Base-by-base conservation (phyloP, 2,113 vertebrate genomes). In the Plestiodon gilberti region DNA sequence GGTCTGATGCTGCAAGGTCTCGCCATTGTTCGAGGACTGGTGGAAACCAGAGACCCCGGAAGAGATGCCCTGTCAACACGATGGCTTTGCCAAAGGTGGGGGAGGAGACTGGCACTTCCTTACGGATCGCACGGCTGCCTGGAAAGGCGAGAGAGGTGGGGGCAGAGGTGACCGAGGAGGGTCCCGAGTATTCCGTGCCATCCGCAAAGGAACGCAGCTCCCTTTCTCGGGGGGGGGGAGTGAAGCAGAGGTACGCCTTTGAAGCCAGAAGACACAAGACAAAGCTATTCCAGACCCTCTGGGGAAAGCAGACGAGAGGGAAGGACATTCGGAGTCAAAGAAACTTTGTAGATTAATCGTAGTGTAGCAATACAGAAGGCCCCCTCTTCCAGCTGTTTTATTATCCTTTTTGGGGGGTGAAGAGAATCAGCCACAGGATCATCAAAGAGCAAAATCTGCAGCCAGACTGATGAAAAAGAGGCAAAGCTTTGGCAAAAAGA, bases 321-420 rank as follows among this genome's bases (percentile, higher is more conserved):
- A 25, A 84, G 82, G 59, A 88, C 67, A 2, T 61, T 10, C 3
- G 52, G 2, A 62, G 30, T 30, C 57, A 73, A 79, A 84, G 23
- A 17, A n/a, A 38, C 87, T 84, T 80, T 81, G 82, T 38, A 80
- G 82, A 80, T 75, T 73, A 74, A 84, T n/a, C 28, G 20, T 77
- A 38, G 57, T 79, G 11, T 33, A 20, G 28, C 78, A 55, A 67
- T 15, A n/a, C 23, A 76, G 61, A 55, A 1, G 9, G 7, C 59
- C 43, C 15, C 28, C 30, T 57, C 7, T 43, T 75, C 69, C 77
- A 55, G 73, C 81, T 30, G 15, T 38, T 6, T 3, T 52, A 55
- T 43, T 14, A 30, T 38, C 6, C 9, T 57, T 57, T 14, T 20
- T n/a, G 64, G 25, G 43, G 17, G 23, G 30, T 20, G 59, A 14